A percentile compares a stretch with the other conserved stretches of the same genome.
phyloP scores from a whole-genome alignment of 2,797 vertebrate species.

The Echiichthys vipera region DNA sequence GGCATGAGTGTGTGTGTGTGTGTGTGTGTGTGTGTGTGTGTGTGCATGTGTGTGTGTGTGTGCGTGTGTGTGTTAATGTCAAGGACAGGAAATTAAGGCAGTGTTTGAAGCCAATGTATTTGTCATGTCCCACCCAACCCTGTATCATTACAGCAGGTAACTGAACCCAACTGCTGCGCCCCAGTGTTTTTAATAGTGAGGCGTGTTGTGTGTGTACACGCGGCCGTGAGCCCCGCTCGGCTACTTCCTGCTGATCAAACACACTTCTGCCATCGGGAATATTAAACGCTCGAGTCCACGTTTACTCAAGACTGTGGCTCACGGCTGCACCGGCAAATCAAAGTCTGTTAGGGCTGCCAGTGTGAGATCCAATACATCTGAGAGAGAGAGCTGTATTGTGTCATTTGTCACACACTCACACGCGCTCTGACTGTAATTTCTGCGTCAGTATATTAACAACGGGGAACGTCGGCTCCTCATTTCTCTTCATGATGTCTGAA shows the following conservation, averaged over 20 bases:
- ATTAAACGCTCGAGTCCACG: slow-evolving; percentile 59
- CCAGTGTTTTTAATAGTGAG: slow-evolving; percentile 45
- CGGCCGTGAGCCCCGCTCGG: slow-evolving; percentile 23
- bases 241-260: slow-evolving; percentile 64
- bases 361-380: slow-evolving; percentile 37
- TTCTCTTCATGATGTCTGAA: slow-evolving; percentile 29
- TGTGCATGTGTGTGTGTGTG: slow-evolving; percentile 34
- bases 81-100: slow-evolving; percentile 77
- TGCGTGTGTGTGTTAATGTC: slow-evolving; percentile 61
- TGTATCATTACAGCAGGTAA: slow-evolving; percentile 54
- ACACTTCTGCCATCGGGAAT: slow-evolving; percentile 56
- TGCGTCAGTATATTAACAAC: slow-evolving; percentile 40
- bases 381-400: slow-evolving; percentile 33
- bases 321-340: slow-evolving; percentile 43
- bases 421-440: slow-evolving; percentile 33
- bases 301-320: slow-evolving; percentile 47
- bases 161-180: slow-evolving; percentile 30
- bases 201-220: slow-evolving; percentile 27
- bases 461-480: slow-evolving; percentile 23
- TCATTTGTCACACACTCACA: slow-evolving; percentile 53
- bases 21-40: slow-evolving; percentile 48
- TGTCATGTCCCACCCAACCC: slow-evolving; percentile 64
- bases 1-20: slow-evolving; percentile 29
- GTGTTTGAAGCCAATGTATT: slow-evolving; percentile 72
- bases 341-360: slow-evolving; percentile 50